Evolutionary conservation across 2,888 invertebrate species (phyloP), one percentile per base, ranked within the genome.

Genomic region (Apantesis nais): DNA sequence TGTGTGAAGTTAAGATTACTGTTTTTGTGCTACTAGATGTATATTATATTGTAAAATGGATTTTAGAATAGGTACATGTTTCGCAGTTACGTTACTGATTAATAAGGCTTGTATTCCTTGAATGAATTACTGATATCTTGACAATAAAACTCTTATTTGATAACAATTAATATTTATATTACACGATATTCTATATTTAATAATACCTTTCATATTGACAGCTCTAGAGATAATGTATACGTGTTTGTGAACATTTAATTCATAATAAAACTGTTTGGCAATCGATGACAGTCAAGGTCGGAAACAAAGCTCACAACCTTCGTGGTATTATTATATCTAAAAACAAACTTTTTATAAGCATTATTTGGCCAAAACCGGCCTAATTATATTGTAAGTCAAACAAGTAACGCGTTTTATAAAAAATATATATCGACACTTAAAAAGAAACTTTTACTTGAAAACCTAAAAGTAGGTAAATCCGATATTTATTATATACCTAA

Each of bases 1-100:
- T 72, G 48, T 74, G 70, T 63, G 55, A 41, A 64, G 60, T 74
- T 52, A 22, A n/a, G 8, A 41, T 41, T 41, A 41, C 22, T 22
- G 22, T 34, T 65, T 62, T 68, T 68, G 65, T 48, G n/a, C n/a
- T 52, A 52, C 12, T 25, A 63, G 31, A 31, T 41, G 44, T 65
- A 14, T 29, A n/a, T n/a, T 65, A 14, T 29, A n/a, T n/a, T 16
- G 22, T 39, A 41, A 39, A 62, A 12, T 39, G 58, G 48, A 25
- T 16, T 44, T 16, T 2, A 2, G 44, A 19, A 44, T 44, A n/a
- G n/a, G n/a, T n/a, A n/a, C n/a, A n/a, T n/a, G n/a, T n/a, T n/a
- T n/a, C n/a, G n/a, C 55, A 25, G 4, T 55, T 25, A 55, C 3
- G 25, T 25, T 12, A 55, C 55, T 55, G 12, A 12, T n/a, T 11